Evolutionary conservation across 2,113 vertebrate species (phyloP), one percentile per base, ranked within the genome.

Genomic region (Pangasianodon gigas): DNA sequence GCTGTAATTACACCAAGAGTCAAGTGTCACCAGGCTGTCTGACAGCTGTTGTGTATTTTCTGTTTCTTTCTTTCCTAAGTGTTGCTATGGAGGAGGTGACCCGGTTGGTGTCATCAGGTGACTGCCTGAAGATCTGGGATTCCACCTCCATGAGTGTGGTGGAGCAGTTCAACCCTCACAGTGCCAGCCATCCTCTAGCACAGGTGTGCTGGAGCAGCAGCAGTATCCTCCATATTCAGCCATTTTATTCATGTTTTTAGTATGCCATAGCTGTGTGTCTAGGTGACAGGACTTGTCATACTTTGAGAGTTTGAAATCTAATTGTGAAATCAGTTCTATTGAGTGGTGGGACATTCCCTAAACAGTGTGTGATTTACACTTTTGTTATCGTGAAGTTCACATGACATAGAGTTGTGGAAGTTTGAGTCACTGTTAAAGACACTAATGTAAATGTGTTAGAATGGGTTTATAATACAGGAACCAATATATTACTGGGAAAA

Each of bases 111-210:
- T 98, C 98, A 0, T 96, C 98, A 0, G 98, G 98, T 88, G 98
- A 99, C 94, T 97, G 97, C 14, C 89, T 99, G 94, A 99, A 98
- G 96, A 96, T 99, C 94, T 99, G 98, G 98, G 97, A 99, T 92
- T 95, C 96, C 0, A 94, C 94, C 46, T 97, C 98, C 90, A 94
- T 99, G 93, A 96, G 96, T 0, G 92, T 97, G 58, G 93, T 98
- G 96, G 98, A 99, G 92, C 98, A 98, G 93, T 99, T 99, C 92
- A 98, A 96, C 93, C 98, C 98, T 0, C 98, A 99, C 87, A 95
- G 91, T 1, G 67, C 92, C 75, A 91, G 96, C 0, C 96, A 97
- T 89, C 96, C 97, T 24, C 94, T 99, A 21, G 96, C 96, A 84
- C 97, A 97, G 16, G 92, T 98, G 4, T 98, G 97, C 94, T 99